These are phyloP conservation scores for Bubo scandiacus DNA, from an alignment of 2,113 vertebrate genomes.

Conservation along the genomic window DNA sequence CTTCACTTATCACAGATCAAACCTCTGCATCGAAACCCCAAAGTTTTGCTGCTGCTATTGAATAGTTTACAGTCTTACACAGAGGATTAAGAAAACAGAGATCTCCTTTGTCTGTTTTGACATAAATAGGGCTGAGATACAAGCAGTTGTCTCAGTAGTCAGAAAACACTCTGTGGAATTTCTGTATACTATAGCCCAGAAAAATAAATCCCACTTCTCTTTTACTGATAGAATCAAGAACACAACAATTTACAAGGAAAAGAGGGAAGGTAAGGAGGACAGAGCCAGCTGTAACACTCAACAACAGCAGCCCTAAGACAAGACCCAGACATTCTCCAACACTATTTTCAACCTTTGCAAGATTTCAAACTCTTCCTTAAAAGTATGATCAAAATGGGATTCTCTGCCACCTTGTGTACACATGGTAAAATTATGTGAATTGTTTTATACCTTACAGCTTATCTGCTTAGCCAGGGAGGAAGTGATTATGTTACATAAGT, in stretches of 20 bases:
- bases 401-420: conserved; percentile 5
- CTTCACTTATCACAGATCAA: not conserved
- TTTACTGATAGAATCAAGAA: not conserved
- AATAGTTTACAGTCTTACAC: not conserved
- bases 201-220: not conserved
- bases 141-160: not conserved
- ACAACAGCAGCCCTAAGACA: not conserved
- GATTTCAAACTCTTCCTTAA: not conserved
- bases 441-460: not conserved
- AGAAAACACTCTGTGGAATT: not conserved
- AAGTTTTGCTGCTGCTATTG: not conserved
- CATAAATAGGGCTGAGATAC: not conserved
- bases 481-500: accelerated
- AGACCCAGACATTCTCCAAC: not conserved
- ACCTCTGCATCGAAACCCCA: not conserved
- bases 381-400: not conserved
- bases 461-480: not conserved
- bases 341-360: not conserved
- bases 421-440: not conserved
- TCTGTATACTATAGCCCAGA: not conserved
- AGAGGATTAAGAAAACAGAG: not conserved
- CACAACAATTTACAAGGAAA: not conserved
- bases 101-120: not conserved
- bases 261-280: not conserved
- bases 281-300: not conserved